Evolutionary conservation across 2,113 vertebrate species (phyloP), one percentile per base, ranked within the genome.

Genomic region (Myotis yumanensis): DNA sequence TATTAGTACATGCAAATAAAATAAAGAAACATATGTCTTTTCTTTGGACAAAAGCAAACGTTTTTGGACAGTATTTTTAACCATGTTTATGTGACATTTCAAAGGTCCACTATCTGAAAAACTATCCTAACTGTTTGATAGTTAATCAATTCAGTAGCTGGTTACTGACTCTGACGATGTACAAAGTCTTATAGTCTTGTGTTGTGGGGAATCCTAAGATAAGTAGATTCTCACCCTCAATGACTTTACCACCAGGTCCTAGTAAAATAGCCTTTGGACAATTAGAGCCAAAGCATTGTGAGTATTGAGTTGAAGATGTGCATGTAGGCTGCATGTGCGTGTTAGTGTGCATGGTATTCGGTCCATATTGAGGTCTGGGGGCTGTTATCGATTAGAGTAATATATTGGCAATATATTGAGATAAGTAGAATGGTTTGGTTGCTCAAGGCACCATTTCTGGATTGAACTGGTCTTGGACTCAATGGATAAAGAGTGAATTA

Each of bases 41-140:
- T 72, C 82, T 79, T 86, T 51, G 40, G 48, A 28, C 12, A 75
- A 92, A 80, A 93, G 59, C 40, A 81, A 89, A 80, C n/a, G 12
- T 84, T 81, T 90, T 77, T 57, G 51, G 46, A 90, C 92, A 92
- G 46, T 64, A 28, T 91, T 97, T 97, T 92, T 97, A 37, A 93
- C 57, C 73, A 30, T 87, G 20, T 95, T 96, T 35, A 43, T 16
- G 7, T 91, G 37, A 91, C 59, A n/a, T 93, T 95, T 97, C 92
- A 94, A 90, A 96, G 95, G n/a, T 66, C 35, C 20, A 20, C 7
- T 91, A 68, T 96, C 72, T 93, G 76, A 96, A 95, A 96, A 86
- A 57, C 80, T 86, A 86, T 86, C 1, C 7, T 0, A 0, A 66
- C 76, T 17, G 11, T 54, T 79, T 89, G 66, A 92, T 88, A 64